phyloP scores from a whole-genome alignment of 2,113 vertebrate species.

The Oostethus manadensis region DNA sequence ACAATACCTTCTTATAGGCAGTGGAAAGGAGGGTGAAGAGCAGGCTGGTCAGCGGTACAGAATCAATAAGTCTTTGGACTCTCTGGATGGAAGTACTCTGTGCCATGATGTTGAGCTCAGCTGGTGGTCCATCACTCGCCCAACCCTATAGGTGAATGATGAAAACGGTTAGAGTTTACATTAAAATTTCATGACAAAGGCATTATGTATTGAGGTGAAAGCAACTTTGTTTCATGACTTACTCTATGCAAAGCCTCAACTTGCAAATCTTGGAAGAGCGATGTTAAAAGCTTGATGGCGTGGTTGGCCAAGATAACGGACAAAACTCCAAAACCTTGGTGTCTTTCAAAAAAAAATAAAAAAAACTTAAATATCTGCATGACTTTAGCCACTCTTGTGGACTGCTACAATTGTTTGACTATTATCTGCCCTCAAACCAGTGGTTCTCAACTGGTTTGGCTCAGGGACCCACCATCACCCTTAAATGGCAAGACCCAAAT shows the following conservation, averaged over 20 bases:
- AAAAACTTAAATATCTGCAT: neutral
- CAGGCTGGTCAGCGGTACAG: slow-evolving; percentile 92
- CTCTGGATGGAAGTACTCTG: slow-evolving; percentile 97
- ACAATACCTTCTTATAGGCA: slow-evolving; percentile 89
- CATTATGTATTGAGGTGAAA: neutral
- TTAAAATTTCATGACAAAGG: neutral
- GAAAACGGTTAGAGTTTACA: neutral
- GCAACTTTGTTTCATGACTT: slow-evolving; percentile 18
- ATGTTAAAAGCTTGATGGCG: slow-evolving; percentile 88
- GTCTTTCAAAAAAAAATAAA: slow-evolving; percentile 62
- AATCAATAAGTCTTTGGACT: slow-evolving; percentile 92
- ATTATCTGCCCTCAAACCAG: neutral
- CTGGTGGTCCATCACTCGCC: slow-evolving; percentile 91
- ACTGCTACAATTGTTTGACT: neutral
- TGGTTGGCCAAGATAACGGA: slow-evolving; percentile 95
- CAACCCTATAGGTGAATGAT: slow-evolving; percentile 71
- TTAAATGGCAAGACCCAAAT: no score
- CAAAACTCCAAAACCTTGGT: slow-evolving; percentile 94
- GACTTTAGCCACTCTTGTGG: neutral
- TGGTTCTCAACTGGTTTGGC: no score
- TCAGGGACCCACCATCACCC: no score
- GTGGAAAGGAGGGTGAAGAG: slow-evolving; percentile 92
- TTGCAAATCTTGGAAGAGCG: slow-evolving; percentile 95
- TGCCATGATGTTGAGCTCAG: slow-evolving; percentile 91
- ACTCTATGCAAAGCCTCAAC: slow-evolving; percentile 94